Percentiles rank a stretch among this genome's conserved stretches.
Evolutionary conservation across 2,113 vertebrate genomes (phyloP).

Genomic region (Neoarius graeffei): DNA sequence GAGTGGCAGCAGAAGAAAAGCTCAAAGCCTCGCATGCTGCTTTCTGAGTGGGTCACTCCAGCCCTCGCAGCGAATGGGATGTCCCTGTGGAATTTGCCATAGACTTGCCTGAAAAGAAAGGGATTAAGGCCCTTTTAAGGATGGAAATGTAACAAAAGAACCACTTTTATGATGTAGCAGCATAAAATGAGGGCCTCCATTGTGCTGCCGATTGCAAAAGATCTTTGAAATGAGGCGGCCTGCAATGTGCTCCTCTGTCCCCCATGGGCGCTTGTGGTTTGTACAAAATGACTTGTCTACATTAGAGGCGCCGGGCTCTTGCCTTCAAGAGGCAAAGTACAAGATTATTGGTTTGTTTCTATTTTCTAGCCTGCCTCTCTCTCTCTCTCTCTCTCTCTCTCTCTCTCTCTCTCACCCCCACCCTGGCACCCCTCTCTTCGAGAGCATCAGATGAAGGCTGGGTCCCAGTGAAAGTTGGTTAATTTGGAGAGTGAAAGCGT

Average conservation of each 20-base stretch:
- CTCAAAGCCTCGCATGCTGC: constrained; percentile 81
- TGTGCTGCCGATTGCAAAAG: constrained; percentile 86
- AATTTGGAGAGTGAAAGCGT: constrained; percentile 86
- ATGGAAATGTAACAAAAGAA: constrained; percentile 96
- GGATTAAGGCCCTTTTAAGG: constrained; percentile 92
- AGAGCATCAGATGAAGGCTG: constrained; percentile 84
- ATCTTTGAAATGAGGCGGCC: constrained; percentile 83
- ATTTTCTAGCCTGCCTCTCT: constrained; percentile 74
- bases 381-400: constrained; percentile 69
- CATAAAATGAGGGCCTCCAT: constrained; percentile 92
- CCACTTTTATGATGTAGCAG: constrained; percentile 96
- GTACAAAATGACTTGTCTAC: constrained; percentile 76
- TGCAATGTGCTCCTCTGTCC: constrained; percentile 68
- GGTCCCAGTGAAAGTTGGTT: constrained; percentile 95
- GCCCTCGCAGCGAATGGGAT: constrained; percentile 85
- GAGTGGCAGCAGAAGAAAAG: constrained; percentile 79
- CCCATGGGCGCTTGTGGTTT: constrained; percentile 74
- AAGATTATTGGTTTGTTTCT: constrained; percentile 93
- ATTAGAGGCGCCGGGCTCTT: constrained; percentile 72
- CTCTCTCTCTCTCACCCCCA: constrained; percentile 55
- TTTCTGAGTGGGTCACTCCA: constrained; percentile 84
- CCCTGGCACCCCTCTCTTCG: constrained; percentile 55
- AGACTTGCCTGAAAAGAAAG: constrained; percentile 86
- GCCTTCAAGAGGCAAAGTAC: constrained; percentile 81
- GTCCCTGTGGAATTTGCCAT: constrained; percentile 89